phyloP scores from a whole-genome alignment of 53 echinoderm and acorn worm genomes.

The Astropecten irregularis region DNA sequence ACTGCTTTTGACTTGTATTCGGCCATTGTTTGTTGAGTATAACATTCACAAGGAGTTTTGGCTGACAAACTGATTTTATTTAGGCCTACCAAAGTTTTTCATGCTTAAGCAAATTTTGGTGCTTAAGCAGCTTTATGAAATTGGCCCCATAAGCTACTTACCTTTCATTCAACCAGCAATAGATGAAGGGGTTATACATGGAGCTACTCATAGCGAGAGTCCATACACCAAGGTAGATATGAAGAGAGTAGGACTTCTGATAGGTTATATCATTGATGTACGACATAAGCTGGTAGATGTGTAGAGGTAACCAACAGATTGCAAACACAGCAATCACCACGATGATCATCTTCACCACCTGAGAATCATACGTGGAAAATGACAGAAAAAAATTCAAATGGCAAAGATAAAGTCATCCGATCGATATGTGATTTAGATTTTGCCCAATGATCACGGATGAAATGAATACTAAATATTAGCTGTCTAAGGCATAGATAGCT shows the following conservation, averaged over 20 bases:
- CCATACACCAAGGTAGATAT: constrained; percentile 83
- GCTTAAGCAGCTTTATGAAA: too few species aligned
- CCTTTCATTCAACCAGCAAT: constrained; percentile 99
- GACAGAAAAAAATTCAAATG: neutral
- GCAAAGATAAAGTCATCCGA: neutral
- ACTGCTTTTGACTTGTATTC: too few species aligned
- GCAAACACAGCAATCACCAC: constrained; percentile 87
- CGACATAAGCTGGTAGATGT: constrained; percentile 78
- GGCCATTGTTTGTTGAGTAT: too few species aligned
- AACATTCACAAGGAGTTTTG: too few species aligned
- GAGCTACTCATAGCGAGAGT: constrained; percentile 92
- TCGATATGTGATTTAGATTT: too few species aligned
- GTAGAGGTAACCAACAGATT: constrained; percentile 91
- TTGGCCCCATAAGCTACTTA: too few species aligned
- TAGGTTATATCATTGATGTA: constrained; percentile 54
- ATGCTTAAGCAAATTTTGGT: too few species aligned
- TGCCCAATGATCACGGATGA: too few species aligned
- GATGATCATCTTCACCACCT: constrained; percentile 98
- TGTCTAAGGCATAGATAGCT: too few species aligned
- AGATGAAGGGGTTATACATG: constrained; percentile 96
- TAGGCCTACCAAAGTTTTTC: too few species aligned
- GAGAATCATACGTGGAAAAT: neutral
- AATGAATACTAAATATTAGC: too few species aligned
- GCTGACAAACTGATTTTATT: too few species aligned
- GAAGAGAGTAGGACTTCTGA: constrained; percentile 55